A percentile compares a stretch with the other conserved stretches of the same genome.
Conservation (phyloP, 2,888 invertebrate species). For the Rotaria sp. region DNA sequence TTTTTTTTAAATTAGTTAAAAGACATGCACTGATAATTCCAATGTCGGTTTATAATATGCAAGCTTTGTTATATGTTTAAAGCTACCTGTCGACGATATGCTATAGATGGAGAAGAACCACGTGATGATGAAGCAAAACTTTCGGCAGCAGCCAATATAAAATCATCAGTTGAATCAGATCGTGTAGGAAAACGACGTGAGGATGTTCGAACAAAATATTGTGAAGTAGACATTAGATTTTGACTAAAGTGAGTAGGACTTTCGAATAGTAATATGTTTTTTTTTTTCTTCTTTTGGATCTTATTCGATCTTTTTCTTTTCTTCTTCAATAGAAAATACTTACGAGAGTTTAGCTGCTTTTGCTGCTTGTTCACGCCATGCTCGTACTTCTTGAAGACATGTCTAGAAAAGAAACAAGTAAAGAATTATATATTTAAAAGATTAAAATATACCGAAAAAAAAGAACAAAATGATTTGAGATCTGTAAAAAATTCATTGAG, state of each 20-base stretch:
- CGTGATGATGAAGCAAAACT: neutral
- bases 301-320: neutral
- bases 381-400: neutral
- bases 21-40: too few relatives aligned
- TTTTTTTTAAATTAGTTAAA: too few relatives aligned
- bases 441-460: slow-evolving; percentile 61
- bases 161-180: slow-evolving; percentile 6
- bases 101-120: neutral
- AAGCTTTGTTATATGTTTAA: too few relatives aligned
- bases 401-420: neutral
- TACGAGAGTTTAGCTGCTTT: neutral
- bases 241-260: neutral
- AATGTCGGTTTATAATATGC: too few relatives aligned
- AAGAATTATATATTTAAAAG: too few relatives aligned
- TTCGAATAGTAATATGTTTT: too few relatives aligned
- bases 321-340: neutral
- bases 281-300: neutral
- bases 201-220: slow-evolving; percentile 3
- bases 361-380: slow-evolving; percentile 5
- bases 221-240: slow-evolving; percentile 4
- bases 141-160: neutral
- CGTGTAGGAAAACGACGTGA: neutral
- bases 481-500: slow-evolving; percentile 92
- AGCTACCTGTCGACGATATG: neutral
- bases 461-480: slow-evolving; percentile 84